Evolutionary conservation across 92 coral and sea anemone species (phyloP).

Genomic region (Parazoanthus swiftii): DNA sequence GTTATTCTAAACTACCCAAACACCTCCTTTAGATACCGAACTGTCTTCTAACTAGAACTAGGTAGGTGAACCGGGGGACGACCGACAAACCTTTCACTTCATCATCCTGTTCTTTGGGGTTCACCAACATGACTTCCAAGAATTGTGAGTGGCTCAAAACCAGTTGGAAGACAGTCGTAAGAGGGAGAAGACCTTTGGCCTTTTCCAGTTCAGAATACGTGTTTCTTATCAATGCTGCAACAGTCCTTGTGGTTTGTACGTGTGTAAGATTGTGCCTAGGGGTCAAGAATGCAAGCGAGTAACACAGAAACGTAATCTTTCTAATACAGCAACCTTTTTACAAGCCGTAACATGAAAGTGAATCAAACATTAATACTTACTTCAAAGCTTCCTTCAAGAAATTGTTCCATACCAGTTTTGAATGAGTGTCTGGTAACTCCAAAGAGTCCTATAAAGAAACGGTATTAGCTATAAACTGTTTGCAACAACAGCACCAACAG

Average conservation of each 20-base stretch:
- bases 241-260: slow-evolving; percentile 49
- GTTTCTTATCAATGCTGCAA: slow-evolving; percentile 53
- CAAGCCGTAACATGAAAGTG: neutral
- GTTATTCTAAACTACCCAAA: neutral
- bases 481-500: neutral
- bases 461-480: neutral
- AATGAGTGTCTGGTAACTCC: slow-evolving; percentile 17
- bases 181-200: slow-evolving; percentile 53
- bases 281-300: neutral
- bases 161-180: slow-evolving; percentile 75
- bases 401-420: slow-evolving; percentile 50
- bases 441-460: slow-evolving; percentile 44
- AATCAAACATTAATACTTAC: slow-evolving; percentile 42
- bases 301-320: neutral
- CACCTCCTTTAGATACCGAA: neutral
- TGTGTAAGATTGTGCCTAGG: slow-evolving; percentile 22
- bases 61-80: neutral
- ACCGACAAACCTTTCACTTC: slow-evolving; percentile 54
- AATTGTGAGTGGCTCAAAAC: slow-evolving; percentile 87
- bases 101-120: neutral
- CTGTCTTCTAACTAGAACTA: neutral
- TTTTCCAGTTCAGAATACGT: slow-evolving; percentile 44
- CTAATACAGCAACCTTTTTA: too few relatives aligned
- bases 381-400: slow-evolving; percentile 74
- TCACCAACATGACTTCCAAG: slow-evolving; percentile 65